These are phyloP conservation scores for Rhabdomys dilectus DNA, from an alignment of 2,113 vertebrate genomes.

Conservation along the genomic window DNA sequence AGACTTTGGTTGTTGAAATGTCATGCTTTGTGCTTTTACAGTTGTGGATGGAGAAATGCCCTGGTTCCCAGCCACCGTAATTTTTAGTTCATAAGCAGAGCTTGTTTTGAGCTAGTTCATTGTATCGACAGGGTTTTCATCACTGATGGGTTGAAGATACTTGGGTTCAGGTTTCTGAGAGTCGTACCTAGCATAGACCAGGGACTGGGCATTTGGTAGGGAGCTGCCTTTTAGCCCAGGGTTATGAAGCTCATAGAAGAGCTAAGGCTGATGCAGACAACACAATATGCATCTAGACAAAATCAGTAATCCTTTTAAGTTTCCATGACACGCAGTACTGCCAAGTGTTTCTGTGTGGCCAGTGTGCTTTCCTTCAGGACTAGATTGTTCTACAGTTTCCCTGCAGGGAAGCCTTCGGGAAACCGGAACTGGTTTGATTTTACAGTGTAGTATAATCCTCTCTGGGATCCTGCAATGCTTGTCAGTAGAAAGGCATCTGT, in stretches of 20 bases:
- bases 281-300: background rate
- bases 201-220: background rate
- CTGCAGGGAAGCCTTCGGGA: background rate
- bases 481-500: background rate
- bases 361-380: background rate
- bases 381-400: background rate
- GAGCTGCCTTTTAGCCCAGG: background rate
- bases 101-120: background rate
- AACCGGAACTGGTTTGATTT: background rate
- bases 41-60: background rate
- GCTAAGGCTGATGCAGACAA: background rate
- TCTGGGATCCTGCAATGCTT: background rate
- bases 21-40: conserved; percentile 47
- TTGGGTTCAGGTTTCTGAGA: background rate
- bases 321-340: background rate
- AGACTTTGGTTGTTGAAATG: conserved; percentile 58
- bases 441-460: background rate
- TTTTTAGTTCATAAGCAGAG: background rate
- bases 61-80: background rate
- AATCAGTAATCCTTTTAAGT: background rate
- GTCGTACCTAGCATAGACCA: background rate
- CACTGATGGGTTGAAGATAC: conserved; percentile 14
- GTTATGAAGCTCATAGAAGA: background rate
- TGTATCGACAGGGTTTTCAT: background rate
- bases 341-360: background rate